Evolutionary conservation across 2,797 vertebrate genomes (phyloP), one percentile per base, ranked within the genome.

Genomic region (Catostomus latipinnis): DNA sequence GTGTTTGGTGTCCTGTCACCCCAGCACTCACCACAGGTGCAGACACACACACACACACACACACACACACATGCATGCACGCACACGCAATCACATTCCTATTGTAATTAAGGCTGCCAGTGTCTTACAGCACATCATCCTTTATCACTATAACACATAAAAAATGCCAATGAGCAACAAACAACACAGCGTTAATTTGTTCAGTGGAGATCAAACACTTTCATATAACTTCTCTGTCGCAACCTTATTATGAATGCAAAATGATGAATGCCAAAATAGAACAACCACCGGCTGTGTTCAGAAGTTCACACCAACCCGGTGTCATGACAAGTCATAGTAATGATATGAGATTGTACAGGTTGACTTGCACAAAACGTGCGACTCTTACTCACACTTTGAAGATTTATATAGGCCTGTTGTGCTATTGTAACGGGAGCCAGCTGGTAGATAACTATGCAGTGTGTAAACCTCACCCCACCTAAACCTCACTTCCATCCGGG

Each of bases 81-180:
- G 54, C 53, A 77, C 18, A 65, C 68, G 16, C 16, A 18, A 18
- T 18, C 16, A 18, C 16, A 18, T 18, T 62, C 62, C 16, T 8
- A 50, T 82, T 75, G 81, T 85, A 86, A 86, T 87, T 87, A 87
- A 86, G 79, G 74, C 74, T 63, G 71, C 74, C 80, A 77, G 76
- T 74, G 65, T 69, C 50, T 76, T 66, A 77, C 76, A 82, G 22
- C 50, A 34, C 65, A 58, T 80, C 50, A 79, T 84, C 75, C 80
- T 73, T 82, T 84, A 83, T 82, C 84, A 76, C 75, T 74, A 82
- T 77, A 79, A 79, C 63, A 85, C 78, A 84, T 84, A 74, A 82
- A 81, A 82, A 75, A 49, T 58, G 13, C 49, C 50, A 78, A 84
- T 75, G 80, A 81, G 78, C 71, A 81, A 76, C 66, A 82, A 69